Conservation (phyloP, 2,797 vertebrate species). For the Myripristis murdjan region DNA sequence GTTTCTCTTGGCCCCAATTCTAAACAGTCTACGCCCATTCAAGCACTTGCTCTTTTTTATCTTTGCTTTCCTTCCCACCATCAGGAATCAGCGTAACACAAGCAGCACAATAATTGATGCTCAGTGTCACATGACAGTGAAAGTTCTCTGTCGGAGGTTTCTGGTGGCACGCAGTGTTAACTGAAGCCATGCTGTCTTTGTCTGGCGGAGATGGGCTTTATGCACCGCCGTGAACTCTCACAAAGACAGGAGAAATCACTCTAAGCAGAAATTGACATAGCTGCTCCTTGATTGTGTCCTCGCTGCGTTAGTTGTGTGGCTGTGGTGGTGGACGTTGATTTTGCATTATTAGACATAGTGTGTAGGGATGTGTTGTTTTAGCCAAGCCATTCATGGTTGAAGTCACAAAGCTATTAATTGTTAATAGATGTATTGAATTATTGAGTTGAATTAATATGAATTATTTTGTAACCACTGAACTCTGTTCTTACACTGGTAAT, state of each 20-base stretch:
- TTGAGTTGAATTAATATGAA: slow-evolving; percentile 49
- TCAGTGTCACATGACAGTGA: slow-evolving; percentile 52
- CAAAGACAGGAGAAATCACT: not conserved
- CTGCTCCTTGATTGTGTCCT: not conserved
- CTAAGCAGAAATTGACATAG: not conserved
- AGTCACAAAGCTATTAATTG: slow-evolving; percentile 14
- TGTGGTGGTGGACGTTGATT: not conserved
- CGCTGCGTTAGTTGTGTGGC: not conserved
- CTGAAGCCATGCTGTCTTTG: slow-evolving; percentile 24
- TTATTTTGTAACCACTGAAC: slow-evolving; percentile 43
- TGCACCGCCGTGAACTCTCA: not conserved
- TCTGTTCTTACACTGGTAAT: slow-evolving; percentile 16
- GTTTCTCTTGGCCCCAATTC: slow-evolving; percentile 26
- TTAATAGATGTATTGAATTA: slow-evolving; percentile 24
- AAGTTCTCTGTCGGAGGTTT: slow-evolving; percentile 38
- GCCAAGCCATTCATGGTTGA: slow-evolving; percentile 25
- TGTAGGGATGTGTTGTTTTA: slow-evolving; percentile 13
- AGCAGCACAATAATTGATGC: slow-evolving; percentile 44
- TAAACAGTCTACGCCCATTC: slow-evolving; percentile 27
- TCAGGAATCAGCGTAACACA: slow-evolving; percentile 24
- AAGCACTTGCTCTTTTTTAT: not conserved
- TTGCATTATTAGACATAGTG: not conserved
- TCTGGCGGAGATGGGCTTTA: not conserved
- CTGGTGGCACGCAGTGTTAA: slow-evolving; percentile 19
- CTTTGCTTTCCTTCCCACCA: slow-evolving; percentile 4